Conservation (phyloP, 2,797 vertebrate genomes). For the Carapus acus region DNA sequence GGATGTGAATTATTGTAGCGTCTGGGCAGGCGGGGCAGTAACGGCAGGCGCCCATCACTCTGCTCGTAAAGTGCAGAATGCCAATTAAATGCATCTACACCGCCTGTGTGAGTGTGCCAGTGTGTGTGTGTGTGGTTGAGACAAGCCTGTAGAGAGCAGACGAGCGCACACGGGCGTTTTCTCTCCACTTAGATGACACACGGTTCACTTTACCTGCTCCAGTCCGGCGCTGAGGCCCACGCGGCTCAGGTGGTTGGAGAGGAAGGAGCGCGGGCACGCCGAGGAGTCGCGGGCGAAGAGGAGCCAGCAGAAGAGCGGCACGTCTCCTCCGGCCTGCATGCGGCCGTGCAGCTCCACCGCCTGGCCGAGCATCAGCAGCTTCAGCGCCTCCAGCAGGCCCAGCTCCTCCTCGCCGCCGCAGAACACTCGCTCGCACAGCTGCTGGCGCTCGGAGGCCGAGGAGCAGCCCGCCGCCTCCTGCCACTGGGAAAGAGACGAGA, state of each 20-base stretch:
- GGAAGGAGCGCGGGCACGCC: constrained; percentile 80
- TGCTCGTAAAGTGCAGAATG: no score
- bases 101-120: no score
- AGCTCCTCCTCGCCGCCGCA: constrained; percentile 87
- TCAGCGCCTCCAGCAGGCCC: constrained; percentile 88
- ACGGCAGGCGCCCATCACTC: no score
- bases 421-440: constrained; percentile 82
- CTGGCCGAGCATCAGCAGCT: constrained; percentile 89
- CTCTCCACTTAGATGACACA: no score
- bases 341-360: constrained; percentile 80
- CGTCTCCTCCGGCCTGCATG: constrained; percentile 77
- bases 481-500: constrained; percentile 71
- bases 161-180: no score
- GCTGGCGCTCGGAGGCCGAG: constrained; percentile 68
- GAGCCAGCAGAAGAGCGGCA: constrained; percentile 93
- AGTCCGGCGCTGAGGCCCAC: constrained; percentile 90
- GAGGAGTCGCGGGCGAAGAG: constrained; percentile 94
- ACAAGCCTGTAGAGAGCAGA: no score
- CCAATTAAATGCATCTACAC: no score
- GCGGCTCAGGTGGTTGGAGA: constrained; percentile 90
- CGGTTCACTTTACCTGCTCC: constrained; percentile 80
- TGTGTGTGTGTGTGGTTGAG: no score
- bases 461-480: constrained; percentile 72
- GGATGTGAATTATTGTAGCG: no score
- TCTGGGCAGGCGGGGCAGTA: no score